These are phyloP conservation scores for Lamprotornis superbus DNA, from an alignment of 2,113 vertebrate genomes.

Conservation along the genomic window DNA sequence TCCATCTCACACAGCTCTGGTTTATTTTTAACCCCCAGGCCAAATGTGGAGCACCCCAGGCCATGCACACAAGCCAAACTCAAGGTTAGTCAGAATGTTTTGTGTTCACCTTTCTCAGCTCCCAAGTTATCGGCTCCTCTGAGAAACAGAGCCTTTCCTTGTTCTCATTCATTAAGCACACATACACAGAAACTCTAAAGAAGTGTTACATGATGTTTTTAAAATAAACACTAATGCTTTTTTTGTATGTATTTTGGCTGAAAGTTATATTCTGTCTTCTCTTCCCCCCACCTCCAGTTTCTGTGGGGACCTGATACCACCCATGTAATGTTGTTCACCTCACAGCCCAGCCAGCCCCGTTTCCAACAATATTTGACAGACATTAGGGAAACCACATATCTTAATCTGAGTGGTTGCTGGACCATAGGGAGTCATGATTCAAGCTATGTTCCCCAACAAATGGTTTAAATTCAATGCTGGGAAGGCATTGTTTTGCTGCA, in stretches of 20 bases:
- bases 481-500: background rate
- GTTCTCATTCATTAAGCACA: constrained; percentile 27
- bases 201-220: constrained; percentile 49
- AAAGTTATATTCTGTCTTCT: constrained; percentile 42
- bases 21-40: background rate
- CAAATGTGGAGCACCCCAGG: background rate
- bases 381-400: constrained; percentile 35
- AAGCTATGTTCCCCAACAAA: background rate
- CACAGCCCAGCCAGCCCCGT: background rate
- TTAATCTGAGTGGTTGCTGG: constrained; percentile 23
- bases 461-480: background rate
- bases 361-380: constrained; percentile 37
- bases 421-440: constrained; percentile 4
- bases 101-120: background rate
- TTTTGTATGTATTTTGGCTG: constrained; percentile 32
- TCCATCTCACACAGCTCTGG: background rate
- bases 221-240: constrained; percentile 54
- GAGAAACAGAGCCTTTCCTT: constrained; percentile 28
- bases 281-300: background rate
- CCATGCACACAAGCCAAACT: background rate
- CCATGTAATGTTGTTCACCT: constrained; percentile 49
- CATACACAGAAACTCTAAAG: constrained; percentile 4
- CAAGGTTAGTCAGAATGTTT: background rate
- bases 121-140: background rate
- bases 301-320: constrained; percentile 45